Conservation (phyloP, 2,113 vertebrate species). For the Cromileptes altivelis region DNA sequence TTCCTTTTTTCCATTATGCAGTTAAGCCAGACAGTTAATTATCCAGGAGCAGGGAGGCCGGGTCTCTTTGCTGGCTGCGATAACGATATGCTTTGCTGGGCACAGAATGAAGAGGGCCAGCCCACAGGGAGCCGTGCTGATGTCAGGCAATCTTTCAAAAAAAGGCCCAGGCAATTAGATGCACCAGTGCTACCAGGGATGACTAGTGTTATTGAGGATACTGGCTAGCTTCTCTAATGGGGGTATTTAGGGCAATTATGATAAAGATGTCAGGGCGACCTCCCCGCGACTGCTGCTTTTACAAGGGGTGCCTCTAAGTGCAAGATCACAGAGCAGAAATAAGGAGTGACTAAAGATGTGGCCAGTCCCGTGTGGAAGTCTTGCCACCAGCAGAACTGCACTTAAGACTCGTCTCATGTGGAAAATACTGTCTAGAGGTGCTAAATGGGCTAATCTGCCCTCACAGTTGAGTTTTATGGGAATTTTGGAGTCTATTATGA, state of each 20-base stretch:
- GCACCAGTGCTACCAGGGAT: conserved; percentile 82
- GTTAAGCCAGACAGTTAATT: conserved; percentile 88
- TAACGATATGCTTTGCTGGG: conserved; percentile 86
- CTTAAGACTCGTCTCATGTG: conserved; percentile 77
- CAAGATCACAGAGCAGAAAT: conserved; percentile 76
- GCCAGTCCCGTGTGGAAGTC: conserved; percentile 73
- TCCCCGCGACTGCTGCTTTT: conserved; percentile 74
- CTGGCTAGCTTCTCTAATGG: conserved; percentile 81
- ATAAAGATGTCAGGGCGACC: conserved; percentile 84
- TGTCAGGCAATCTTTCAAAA: conserved; percentile 86
- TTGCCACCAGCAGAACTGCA: conserved; percentile 74
- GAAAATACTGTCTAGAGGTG: conserved; percentile 72
- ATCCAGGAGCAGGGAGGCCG: conserved; percentile 81
- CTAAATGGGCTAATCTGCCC: conserved; percentile 79
- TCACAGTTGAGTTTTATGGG: conserved; percentile 64
- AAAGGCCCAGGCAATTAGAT: conserved; percentile 85
- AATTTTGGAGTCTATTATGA: conserved; percentile 71
- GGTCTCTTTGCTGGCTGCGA: conserved; percentile 81
- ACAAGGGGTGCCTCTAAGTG: conserved; percentile 74
- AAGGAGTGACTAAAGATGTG: conserved; percentile 78
- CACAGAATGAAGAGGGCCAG: conserved; percentile 83
- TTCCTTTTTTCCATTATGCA: conserved; percentile 81
- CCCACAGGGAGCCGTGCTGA: conserved; percentile 78
- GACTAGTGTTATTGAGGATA: conserved; percentile 85
- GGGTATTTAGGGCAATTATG: conserved; percentile 86